These are phyloP conservation scores for Etheostoma nigrum DNA, from an alignment of 2,797 vertebrate genomes.

Conservation along the genomic window DNA sequence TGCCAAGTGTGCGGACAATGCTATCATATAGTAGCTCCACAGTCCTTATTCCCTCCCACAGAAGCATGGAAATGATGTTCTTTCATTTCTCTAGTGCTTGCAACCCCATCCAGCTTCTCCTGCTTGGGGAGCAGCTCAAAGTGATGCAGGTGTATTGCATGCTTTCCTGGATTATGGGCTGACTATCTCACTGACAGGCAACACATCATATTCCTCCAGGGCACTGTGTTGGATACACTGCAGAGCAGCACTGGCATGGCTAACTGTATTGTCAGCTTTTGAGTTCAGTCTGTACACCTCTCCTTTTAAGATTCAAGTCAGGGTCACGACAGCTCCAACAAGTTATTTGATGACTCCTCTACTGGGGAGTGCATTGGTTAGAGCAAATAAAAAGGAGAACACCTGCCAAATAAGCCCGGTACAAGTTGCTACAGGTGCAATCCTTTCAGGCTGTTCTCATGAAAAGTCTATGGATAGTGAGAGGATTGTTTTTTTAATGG, in stretches of 20 bases:
- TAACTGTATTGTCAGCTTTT: conserved; percentile 50
- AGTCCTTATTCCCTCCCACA: conserved; percentile 49
- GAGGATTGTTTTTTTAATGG: conserved; percentile 31
- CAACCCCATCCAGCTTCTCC: conserved; percentile 42
- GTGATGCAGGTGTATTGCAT: conserved; percentile 38
- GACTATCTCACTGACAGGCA: conserved; percentile 45
- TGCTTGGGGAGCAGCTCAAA: conserved; percentile 51
- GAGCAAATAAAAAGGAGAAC: conserved; percentile 21
- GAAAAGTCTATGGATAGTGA: conserved; percentile 12
- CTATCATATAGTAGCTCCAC: conserved; percentile 47
- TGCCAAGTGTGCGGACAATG: conserved; percentile 60
- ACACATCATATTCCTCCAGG: conserved; percentile 61
- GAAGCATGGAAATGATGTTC: conserved; percentile 41
- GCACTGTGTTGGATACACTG: conserved; percentile 40
- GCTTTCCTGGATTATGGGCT: conserved; percentile 48
- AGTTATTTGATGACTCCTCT: conserved; percentile 54
- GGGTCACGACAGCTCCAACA: conserved; percentile 44
- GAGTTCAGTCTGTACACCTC: conserved; percentile 36
- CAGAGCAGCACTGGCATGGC: conserved; percentile 8
- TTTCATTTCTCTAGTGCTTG: conserved; percentile 62
- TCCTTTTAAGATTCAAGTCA: conserved; percentile 53
- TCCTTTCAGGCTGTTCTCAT: not conserved
- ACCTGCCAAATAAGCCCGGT: conserved; percentile 16
- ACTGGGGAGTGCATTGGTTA: conserved; percentile 34
- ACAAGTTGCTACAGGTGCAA: not conserved